A percentile compares a stretch with the other conserved stretches of the same genome.
Evolutionary conservation across 2,888 invertebrate genomes (phyloP).

Genomic region (Stenotaenia linearis): DNA sequence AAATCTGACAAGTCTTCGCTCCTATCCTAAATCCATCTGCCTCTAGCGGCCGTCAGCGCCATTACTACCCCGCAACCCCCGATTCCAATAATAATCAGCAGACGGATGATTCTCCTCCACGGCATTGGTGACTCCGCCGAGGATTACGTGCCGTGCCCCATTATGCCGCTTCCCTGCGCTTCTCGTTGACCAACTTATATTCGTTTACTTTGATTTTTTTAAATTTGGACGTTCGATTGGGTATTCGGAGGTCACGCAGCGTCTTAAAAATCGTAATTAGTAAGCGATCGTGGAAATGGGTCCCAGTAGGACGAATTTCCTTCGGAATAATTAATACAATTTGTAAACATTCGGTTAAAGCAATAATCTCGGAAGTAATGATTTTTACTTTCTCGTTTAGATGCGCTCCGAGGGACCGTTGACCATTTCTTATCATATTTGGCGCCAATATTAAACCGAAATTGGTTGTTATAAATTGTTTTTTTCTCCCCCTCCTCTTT

Average conservation of each 20-base stretch:
- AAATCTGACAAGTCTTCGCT: slow-evolving; percentile 21
- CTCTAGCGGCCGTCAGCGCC: slow-evolving; percentile 8
- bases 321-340: neutral
- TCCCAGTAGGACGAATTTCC: neutral
- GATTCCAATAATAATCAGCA: slow-evolving; percentile 21
- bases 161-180: neutral
- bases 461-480: neutral
- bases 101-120: neutral
- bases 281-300: too few relatives aligned
- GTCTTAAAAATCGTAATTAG: too few relatives aligned
- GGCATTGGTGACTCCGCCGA: neutral
- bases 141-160: neutral
- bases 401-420: neutral
- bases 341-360: neutral
- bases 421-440: neutral
- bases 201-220: neutral
- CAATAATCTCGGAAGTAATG: neutral
- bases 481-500: neutral
- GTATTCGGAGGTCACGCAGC: too few relatives aligned
- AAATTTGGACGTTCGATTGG: too few relatives aligned
- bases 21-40: slow-evolving; percentile 23
- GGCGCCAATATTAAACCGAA: neutral
- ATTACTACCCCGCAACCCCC: slow-evolving; percentile 19
- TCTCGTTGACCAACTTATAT: neutral
- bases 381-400: neutral